Evolutionary conservation across 2,797 vertebrate genomes (phyloP).

Genomic region (Bryconaethiops microstoma): DNA sequence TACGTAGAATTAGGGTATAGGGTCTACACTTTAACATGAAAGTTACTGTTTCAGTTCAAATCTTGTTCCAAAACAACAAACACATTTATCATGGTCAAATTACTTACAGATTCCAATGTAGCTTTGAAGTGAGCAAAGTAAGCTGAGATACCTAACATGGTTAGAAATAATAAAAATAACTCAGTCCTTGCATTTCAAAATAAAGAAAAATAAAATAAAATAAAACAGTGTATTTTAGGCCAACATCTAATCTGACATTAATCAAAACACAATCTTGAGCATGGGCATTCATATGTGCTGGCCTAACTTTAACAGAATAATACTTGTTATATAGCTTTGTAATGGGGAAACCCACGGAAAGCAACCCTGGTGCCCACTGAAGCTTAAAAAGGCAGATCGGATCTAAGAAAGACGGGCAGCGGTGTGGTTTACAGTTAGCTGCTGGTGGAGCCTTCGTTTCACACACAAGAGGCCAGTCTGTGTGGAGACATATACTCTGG

Average conservation of each 20-base stretch:
- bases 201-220: too few species aligned
- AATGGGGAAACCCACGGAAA: constrained; percentile 22
- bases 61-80: too few species aligned
- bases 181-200: background rate
- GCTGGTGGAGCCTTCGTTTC: background rate
- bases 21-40: too few species aligned
- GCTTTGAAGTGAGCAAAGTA: too few species aligned
- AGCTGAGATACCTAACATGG: too few species aligned
- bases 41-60: too few species aligned
- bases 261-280: background rate
- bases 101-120: too few species aligned
- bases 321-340: background rate
- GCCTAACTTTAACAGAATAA: background rate
- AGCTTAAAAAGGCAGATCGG: constrained; percentile 24
- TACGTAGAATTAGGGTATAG: too few species aligned
- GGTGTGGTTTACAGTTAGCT: constrained; percentile 18
- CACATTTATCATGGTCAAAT: too few species aligned
- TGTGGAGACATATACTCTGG: background rate
- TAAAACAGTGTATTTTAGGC: background rate
- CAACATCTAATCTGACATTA: background rate
- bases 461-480: constrained; percentile 15
- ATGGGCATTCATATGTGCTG: background rate
- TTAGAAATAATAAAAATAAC: too few species aligned
- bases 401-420: constrained; percentile 14
- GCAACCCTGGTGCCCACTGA: constrained; percentile 25